Conservation (phyloP, 2,888 invertebrate species). For the Marronus borbonicus region DNA sequence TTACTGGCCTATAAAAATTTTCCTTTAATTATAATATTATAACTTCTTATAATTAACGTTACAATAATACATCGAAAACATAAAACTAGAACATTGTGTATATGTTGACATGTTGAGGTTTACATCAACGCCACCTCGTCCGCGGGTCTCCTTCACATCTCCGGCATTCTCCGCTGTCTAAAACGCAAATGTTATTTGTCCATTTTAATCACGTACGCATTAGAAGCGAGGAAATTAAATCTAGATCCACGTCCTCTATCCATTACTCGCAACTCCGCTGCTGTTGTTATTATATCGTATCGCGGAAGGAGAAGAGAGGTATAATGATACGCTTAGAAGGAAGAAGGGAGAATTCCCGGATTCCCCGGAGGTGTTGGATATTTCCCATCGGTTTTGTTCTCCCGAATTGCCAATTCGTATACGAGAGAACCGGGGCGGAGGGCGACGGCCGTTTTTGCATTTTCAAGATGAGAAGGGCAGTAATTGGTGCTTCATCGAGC, state of each 20-base stretch:
- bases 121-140: background rate
- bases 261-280: constrained; percentile 22
- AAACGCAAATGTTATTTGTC: constrained; percentile 37
- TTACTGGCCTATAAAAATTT: no score
- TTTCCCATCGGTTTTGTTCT: constrained; percentile 45
- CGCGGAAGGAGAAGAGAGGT: constrained; percentile 9
- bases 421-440: background rate
- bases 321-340: constrained; percentile 7
- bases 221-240: constrained; percentile 43
- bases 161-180: background rate
- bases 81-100: no score
- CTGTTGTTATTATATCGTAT: constrained; percentile 16
- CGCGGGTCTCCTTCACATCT: background rate
- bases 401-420: constrained; percentile 35
- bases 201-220: constrained; percentile 47
- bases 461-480: constrained; percentile 4
- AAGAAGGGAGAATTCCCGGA: constrained; percentile 2
- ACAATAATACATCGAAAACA: no score
- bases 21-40: no score
- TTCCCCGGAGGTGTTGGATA: constrained; percentile 32
- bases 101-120: background rate
- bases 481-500: constrained; percentile 18
- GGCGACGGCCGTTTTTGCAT: constrained; percentile 1
- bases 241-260: constrained; percentile 40
- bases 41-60: no score